These are phyloP conservation scores for Lithosia quadra DNA, from an alignment of 2,888 invertebrate genomes.

Conservation along the genomic window DNA sequence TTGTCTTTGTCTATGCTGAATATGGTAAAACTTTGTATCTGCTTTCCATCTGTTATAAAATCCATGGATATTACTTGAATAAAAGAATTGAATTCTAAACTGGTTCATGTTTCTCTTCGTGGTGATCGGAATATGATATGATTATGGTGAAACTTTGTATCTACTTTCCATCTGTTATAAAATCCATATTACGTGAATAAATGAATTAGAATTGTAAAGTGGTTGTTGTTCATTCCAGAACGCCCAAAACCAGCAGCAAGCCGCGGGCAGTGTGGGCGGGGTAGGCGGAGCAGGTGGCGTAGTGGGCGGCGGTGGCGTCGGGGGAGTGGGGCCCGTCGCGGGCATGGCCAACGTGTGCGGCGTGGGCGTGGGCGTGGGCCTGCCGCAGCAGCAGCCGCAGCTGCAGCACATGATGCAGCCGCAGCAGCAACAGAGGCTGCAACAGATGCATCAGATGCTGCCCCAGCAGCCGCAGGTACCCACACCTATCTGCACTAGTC, in stretches of 20 bases:
- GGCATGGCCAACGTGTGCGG: constrained; percentile 65
- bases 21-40: too few relatives aligned
- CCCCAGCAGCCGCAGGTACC: constrained; percentile 88
- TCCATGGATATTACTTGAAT: too few relatives aligned
- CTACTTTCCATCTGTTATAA: too few relatives aligned
- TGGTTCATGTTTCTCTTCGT: too few relatives aligned
- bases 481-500: too few relatives aligned
- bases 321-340: constrained; percentile 61
- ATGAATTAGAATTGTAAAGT: too few relatives aligned
- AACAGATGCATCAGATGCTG: constrained; percentile 86
- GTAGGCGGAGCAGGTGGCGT: constrained; percentile 45
- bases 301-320: constrained; percentile 60
- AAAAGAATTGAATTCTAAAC: too few relatives aligned
- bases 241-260: constrained; percentile 81
- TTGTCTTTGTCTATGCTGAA: too few relatives aligned
- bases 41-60: too few relatives aligned
- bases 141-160: too few relatives aligned
- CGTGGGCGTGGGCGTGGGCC: constrained; percentile 65
- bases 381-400: constrained; percentile 80
- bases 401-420: constrained; percentile 88
- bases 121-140: too few relatives aligned
- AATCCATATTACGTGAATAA: too few relatives aligned
- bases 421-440: constrained; percentile 87
- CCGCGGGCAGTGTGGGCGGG: constrained; percentile 66
- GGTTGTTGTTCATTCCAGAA: constrained; percentile 72